phyloP scores from a whole-genome alignment of 2,888 invertebrate genomes.

The Agonum fuliginosum region DNA sequence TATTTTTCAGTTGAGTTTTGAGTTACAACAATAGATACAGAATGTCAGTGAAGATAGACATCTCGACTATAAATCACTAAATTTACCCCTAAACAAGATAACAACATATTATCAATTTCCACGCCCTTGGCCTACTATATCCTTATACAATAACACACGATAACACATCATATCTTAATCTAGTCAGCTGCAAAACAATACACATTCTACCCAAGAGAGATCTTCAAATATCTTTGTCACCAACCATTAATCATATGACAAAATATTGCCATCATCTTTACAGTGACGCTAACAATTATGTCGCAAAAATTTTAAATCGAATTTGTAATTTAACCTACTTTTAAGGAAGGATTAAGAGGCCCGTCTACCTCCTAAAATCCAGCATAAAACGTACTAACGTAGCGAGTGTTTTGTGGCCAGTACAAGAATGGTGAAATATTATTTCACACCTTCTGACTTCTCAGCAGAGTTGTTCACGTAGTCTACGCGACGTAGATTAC shows the following conservation, averaged over 20 bases:
- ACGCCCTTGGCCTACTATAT: background rate
- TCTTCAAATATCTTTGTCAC: background rate
- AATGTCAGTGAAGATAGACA: background rate
- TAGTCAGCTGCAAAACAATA: background rate
- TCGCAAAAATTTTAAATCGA: slow-evolving; percentile 5
- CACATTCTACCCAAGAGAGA: background rate
- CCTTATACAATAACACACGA: too few relatives aligned
- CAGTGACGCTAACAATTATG: slow-evolving; percentile 2
- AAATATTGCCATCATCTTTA: background rate
- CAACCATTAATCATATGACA: background rate
- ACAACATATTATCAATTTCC: background rate
- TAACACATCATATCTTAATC: background rate
- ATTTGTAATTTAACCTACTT: background rate
- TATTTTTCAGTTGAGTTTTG: too few relatives aligned
- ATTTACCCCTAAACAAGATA: background rate
- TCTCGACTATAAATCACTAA: background rate
- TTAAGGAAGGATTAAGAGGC: too few relatives aligned
- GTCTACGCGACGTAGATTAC: too few relatives aligned
- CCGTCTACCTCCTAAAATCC: too few relatives aligned
- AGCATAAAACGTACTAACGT: too few relatives aligned
- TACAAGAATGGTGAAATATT: too few relatives aligned
- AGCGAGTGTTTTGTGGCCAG: too few relatives aligned
- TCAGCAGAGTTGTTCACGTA: too few relatives aligned
- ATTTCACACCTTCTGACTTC: too few relatives aligned
- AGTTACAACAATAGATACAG: too few relatives aligned